Evolutionary conservation across 2,888 invertebrate species (phyloP), one percentile per base, ranked within the genome.

Genomic region (Scelioninae gen. 2): DNA sequence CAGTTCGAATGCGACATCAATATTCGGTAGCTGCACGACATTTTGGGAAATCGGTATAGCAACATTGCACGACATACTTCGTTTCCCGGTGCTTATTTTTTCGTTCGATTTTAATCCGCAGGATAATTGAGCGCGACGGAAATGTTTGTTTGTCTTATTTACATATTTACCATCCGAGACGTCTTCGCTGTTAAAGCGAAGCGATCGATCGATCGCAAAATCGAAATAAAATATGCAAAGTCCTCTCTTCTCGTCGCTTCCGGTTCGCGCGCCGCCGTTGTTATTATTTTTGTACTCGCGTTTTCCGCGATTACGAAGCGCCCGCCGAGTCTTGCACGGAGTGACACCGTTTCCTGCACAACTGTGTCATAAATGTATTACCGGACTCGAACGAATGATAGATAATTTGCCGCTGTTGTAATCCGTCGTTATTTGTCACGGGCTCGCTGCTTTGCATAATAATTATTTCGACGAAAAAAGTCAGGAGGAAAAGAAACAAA

Each of bases 291-390:
- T 65, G 48, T 19, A 65, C 43, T 69, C 46, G 60, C 68, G 37
- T 65, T 70, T 68, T 58, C 64, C 11, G 57, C 69, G 64, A 70
- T 61, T 55, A 57, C 52, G 63, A 73, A 41, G 52, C 69, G 46
- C 69, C 52, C 33, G 64, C 52, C 33, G 64, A 41, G 45, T 52
- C 46, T 67, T 43, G 55, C 53, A 50, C 37, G 13, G 52, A 69
- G 53, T 69, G 74, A 70, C 74, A 74, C 69, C 69, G 69, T 74
- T 74, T 69, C 53, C 55, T 45, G 73, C 57, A 57, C 73, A 68
- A 68, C 57, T 70, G 60, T 74, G 69, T 65, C 73, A 69, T 65
- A 69, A 69, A 73, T 58, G 46, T 73, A 68, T 73, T 73, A 65
- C 60, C 39, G 46, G 65, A 45, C 52, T 46, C 52, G 25, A 52